Evolutionary conservation across 2,797 vertebrate genomes (phyloP).

Genomic region (Helostoma temminkii): DNA sequence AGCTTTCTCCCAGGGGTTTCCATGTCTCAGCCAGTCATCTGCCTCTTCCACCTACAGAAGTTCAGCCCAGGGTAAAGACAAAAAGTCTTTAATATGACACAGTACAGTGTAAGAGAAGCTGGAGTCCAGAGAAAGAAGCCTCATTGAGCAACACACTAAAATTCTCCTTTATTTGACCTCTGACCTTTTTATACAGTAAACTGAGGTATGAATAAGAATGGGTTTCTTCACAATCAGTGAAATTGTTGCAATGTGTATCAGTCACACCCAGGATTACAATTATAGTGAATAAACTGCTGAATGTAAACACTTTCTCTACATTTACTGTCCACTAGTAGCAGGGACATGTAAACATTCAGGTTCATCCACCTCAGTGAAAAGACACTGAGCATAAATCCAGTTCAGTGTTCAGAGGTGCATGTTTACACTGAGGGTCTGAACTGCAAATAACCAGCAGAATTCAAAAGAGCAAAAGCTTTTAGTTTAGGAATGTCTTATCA

Average conservation of each 20-base stretch:
- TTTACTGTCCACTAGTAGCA: neutral
- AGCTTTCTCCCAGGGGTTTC: slow-evolving; percentile 98
- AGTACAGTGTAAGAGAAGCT: fast-evolving
- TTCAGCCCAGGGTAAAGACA: slow-evolving; percentile 5
- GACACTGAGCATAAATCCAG: slow-evolving; percentile 3
- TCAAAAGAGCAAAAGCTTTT: slow-evolving; percentile 61
- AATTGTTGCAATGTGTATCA: neutral
- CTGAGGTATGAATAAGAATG: neutral
- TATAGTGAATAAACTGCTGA: neutral
- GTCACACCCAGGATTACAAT: neutral
- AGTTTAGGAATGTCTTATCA: slow-evolving; percentile 48
- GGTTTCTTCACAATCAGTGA: neutral
- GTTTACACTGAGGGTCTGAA: slow-evolving; percentile 64
- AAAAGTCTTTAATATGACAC: neutral
- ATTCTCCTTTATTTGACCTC: slow-evolving; percentile 1
- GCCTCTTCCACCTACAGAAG: slow-evolving; percentile 92
- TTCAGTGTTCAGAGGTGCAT: slow-evolving; percentile 63
- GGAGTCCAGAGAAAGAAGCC: neutral
- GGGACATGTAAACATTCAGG: neutral
- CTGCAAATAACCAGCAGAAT: slow-evolving; percentile 59
- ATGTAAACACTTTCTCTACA: neutral
- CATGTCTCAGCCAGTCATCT: slow-evolving; percentile 95
- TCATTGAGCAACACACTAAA: slow-evolving; percentile 1
- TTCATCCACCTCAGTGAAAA: slow-evolving; percentile 31
- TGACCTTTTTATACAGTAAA: neutral